Evolutionary conservation across 2,888 invertebrate species (phyloP), one percentile per base, ranked within the genome.

Genomic region (Syrphus vitripennis): DNA sequence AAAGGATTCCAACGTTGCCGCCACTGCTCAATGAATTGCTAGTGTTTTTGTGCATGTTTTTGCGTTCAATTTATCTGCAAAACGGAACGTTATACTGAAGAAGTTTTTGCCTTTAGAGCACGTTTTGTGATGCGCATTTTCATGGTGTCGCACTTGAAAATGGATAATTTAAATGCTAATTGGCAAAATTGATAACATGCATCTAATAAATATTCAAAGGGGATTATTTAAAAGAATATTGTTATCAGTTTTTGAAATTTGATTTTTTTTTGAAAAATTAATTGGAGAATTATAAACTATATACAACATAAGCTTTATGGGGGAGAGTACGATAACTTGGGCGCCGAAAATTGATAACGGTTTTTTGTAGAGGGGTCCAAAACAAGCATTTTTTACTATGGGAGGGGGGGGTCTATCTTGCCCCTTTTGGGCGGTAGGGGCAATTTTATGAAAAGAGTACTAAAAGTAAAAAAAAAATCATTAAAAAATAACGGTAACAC

Each of bases 141-240:
- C 84, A 72, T 86, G 84, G 69, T 67, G 59, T 19, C 34, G 72
- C 82, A 78, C 50, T 78, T 63, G 69, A 63, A 77, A 74, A 37
- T 63, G 74, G 70, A 70, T 82, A 78, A 86, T 82, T 86, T 78
- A 74, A 70, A 86, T 86, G 86, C 69, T 86, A 82, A 86, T 82
- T 86, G 31, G 21, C n/a, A 21, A 74, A 74, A 69, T 70, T 77
- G 82, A 77, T 77, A 82, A 61, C 45, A 45, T 37, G 34, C 19
- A 63, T 63, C 78, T 78, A 24, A 76, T 57, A 67, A 19, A 76
- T 55, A 57, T 70, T 53, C 26, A 55, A 26, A 37, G 69, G 2
- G 16, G 50, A 50, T 69, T 69, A 24, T 16, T 57, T 19, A 19
- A 3, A n/a, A 29, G 14, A 4, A 12, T 50, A 24, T n/a, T n/a